Conservation (phyloP, 92 coral and sea anemone species). For the Desmophyllum pertusum region DNA sequence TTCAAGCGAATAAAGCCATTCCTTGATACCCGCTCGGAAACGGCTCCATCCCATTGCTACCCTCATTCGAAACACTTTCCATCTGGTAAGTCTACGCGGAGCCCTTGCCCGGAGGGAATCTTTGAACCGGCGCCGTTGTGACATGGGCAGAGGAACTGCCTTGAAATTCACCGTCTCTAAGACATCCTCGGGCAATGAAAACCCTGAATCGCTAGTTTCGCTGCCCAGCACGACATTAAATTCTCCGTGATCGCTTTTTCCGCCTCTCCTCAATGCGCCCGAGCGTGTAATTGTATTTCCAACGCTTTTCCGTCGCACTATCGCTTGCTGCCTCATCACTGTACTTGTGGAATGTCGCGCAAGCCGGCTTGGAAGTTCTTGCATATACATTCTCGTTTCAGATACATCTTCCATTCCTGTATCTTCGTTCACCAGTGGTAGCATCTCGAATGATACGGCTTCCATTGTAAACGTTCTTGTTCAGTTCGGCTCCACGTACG, state of each 20-base stretch:
- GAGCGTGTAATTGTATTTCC: slow-evolving; percentile 24
- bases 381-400: slow-evolving; percentile 21
- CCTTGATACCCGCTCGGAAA: slow-evolving; percentile 50
- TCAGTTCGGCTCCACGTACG: neutral
- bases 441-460: slow-evolving; percentile 33
- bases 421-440: neutral
- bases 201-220: neutral
- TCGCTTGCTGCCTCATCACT: slow-evolving; percentile 22
- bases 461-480: slow-evolving; percentile 8
- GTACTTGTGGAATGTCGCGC: slow-evolving; percentile 66
- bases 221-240: neutral
- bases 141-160: slow-evolving; percentile 85
- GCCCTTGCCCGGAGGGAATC: slow-evolving; percentile 59
- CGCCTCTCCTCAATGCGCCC: slow-evolving; percentile 32
- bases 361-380: slow-evolving; percentile 75
- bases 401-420: neutral
- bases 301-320: slow-evolving; percentile 33
- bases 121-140: slow-evolving; percentile 64
- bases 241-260: neutral
- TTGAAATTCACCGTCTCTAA: slow-evolving; percentile 72
- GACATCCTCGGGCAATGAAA: slow-evolving; percentile 30
- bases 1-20: slow-evolving; percentile 76
- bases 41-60: slow-evolving; percentile 61
- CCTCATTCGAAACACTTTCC: slow-evolving; percentile 58
- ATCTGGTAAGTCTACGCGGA: slow-evolving; percentile 50